Base-by-base conservation (phyloP, 37 sponge, comb jelly and placozoan species). In the Hormiphora californensis region DNA sequence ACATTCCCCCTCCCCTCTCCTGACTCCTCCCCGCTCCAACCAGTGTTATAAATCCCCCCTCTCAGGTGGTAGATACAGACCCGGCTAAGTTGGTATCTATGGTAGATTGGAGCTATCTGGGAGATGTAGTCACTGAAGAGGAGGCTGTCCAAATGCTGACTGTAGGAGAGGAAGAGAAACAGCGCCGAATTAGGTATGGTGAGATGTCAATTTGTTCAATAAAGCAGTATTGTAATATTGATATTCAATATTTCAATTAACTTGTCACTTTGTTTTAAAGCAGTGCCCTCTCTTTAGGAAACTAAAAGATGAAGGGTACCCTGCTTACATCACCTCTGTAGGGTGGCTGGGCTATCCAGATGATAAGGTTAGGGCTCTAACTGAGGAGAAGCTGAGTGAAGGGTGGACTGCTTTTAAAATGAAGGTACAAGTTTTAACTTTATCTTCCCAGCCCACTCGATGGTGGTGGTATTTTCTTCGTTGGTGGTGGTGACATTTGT, bases 301-400 rank as follows among this genome's bases (percentile, higher is more conserved):
- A n/a, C 28, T 92, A 23, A 86, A 28, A 55, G 55, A 87, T 37
- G 44, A 78, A 19, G 95, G 95, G 0, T 92, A 65, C 40, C 91
- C 93, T 25, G 89, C 89, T 8, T 94, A 94, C 88, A 94, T 88
- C 30, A 94, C 92, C 0, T 94, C 95, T 31, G 88, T 69, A 0
- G 95, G 91, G 23, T 94, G 95, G 95, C 85, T 94, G 31, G 95
- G 95, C 1, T 94, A 94, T 85, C 85, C 88, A 0, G 92, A 91
- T 12, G 95, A 94, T 19, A 54, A 68, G 63, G 85, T 94, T 0
- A 86, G 36, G 7, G 36, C 54, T 22, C 81, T 68, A 3, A 46
- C 40, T 44, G 41, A 87, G 5, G 78, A 67, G 22, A 93, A 93
- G 0, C 54, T 95, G 54, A 39, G 2, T 22, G 86, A 88, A 0